These are phyloP conservation scores for Anoplius nigerrimus DNA, from an alignment of 2,888 invertebrate species.

Conservation along the genomic window DNA sequence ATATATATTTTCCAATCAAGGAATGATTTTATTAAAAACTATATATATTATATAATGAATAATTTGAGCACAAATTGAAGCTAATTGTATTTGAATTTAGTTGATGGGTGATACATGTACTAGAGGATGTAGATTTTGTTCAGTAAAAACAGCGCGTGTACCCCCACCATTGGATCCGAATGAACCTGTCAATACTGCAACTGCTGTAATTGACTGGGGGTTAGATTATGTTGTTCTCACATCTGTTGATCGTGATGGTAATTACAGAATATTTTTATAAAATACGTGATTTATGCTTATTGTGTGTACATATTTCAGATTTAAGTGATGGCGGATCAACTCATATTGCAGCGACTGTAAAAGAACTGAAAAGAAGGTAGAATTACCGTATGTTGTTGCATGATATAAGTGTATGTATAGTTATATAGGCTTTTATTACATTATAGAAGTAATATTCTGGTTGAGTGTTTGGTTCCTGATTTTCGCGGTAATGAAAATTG, in stretches of 20 bases:
- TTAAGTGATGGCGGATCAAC: slow-evolving; percentile 94
- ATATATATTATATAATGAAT: slow-evolving; percentile 18
- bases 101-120: slow-evolving; percentile 99
- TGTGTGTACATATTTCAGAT: slow-evolving; percentile 78
- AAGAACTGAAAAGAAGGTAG: slow-evolving; percentile 69
- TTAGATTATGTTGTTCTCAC: slow-evolving; percentile 98
- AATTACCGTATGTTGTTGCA: neutral
- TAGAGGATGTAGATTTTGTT: slow-evolving; percentile 98
- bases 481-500: slow-evolving; percentile 89
- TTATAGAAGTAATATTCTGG: slow-evolving; percentile 88
- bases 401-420: neutral
- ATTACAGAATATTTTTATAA: slow-evolving; percentile 27
- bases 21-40: slow-evolving; percentile 8
- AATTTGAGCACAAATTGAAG: slow-evolving; percentile 7
- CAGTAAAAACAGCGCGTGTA: slow-evolving; percentile 94
- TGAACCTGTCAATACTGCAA: slow-evolving; percentile 95
- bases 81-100: slow-evolving; percentile 74
- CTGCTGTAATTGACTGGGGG: slow-evolving; percentile 95
- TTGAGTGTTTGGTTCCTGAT: slow-evolving; percentile 98
- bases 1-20: slow-evolving; percentile 1
- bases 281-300: neutral
- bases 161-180: slow-evolving; percentile 93
- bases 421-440: slow-evolving; percentile 1
- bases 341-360: slow-evolving; percentile 91
- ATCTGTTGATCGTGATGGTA: slow-evolving; percentile 98